Evolutionary conservation across 2,888 invertebrate species (phyloP).

Genomic region (Hypselothyrea guttata): DNA sequence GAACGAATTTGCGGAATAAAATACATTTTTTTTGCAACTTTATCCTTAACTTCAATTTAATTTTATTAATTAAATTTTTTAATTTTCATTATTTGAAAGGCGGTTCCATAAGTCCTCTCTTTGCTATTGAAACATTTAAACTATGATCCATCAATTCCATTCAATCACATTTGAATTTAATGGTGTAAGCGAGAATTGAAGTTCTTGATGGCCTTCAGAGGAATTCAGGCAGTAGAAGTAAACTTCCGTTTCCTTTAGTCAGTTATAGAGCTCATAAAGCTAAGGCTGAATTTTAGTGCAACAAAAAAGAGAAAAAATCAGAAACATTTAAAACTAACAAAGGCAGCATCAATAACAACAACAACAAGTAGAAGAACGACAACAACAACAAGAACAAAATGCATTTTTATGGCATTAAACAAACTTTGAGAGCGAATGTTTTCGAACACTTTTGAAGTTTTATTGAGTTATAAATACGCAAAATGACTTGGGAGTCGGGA

Average conservation of each 20-base stretch:
- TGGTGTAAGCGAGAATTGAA: no score
- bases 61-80: no score
- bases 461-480: conserved; percentile 76
- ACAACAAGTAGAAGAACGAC: conserved; percentile 29
- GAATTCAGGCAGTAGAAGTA: conserved; percentile 26
- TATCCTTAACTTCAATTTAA: no score
- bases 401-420: conserved; percentile 70
- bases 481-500: conserved; percentile 65
- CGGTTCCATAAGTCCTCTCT: no score
- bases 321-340: conserved; percentile 28
- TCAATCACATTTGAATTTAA: no score
- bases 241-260: conserved; percentile 58
- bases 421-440: conserved; percentile 73
- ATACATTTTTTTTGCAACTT: no score
- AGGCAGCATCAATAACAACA: conserved; percentile 38
- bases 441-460: conserved; percentile 76
- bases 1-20: no score
- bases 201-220: not conserved
- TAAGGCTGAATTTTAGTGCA: conserved; percentile 61
- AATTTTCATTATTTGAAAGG: no score
- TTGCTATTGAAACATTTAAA: no score
- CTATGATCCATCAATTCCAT: no score
- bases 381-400: conserved; percentile 45
- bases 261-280: conserved; percentile 57
- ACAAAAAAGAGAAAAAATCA: no score